Conservation (phyloP, 2,888 invertebrate genomes). For the Trissonchulus sp. region DNA sequence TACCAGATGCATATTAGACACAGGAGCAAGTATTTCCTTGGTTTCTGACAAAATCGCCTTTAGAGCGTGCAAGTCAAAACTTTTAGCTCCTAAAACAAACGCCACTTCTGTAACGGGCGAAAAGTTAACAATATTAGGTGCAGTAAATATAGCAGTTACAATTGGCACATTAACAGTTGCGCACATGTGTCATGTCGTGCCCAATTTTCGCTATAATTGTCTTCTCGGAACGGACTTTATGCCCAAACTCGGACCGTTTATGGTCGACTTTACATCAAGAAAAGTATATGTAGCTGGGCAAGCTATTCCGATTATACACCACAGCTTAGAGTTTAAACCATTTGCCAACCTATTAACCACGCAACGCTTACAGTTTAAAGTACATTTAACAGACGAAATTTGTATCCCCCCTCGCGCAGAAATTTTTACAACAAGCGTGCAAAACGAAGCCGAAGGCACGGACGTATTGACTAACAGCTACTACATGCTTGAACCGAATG, state of each 20-base stretch:
- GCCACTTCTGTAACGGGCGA: conserved; percentile 2
- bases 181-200: not conserved
- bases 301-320: not conserved
- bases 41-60: not conserved
- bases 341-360: not conserved
- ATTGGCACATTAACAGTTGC: not conserved
- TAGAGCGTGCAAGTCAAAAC: not conserved
- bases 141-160: not conserved
- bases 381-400: not conserved
- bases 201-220: not conserved
- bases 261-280: not conserved
- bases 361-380: not conserved
- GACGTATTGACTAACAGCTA: not conserved
- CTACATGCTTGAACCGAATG: not conserved
- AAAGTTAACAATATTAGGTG: not conserved
- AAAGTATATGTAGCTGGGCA: not conserved
- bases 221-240: conserved; percentile 9
- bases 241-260: not conserved
- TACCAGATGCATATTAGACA: not conserved
- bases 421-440: not conserved
- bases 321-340: not conserved
- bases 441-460: not conserved
- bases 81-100: not conserved
- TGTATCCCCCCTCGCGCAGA: not conserved
- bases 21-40: not conserved